A percentile compares a stretch with the other conserved stretches of the same genome.
Conservation (phyloP, 2,113 vertebrate genomes). For the Eolophus roseicapilla region DNA sequence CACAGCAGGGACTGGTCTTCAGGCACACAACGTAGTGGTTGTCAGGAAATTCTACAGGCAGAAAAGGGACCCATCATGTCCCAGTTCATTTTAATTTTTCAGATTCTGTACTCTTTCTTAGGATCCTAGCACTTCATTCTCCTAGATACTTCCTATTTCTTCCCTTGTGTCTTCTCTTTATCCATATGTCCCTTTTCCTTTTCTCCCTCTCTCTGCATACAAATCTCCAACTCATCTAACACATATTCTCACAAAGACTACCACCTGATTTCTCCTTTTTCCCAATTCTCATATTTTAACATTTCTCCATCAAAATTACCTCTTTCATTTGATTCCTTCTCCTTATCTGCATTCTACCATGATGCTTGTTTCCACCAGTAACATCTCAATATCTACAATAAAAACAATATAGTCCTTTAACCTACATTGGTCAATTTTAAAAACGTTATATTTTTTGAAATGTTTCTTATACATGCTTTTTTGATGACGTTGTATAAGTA, state of each 20-base stretch:
- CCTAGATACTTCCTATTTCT: neutral
- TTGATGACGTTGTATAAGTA: neutral
- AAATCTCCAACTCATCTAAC: neutral
- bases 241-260: neutral
- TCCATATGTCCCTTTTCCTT: neutral
- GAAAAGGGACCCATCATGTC: neutral
- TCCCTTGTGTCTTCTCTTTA: neutral
- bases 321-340: neutral
- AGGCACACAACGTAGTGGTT: neutral
- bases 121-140: neutral
- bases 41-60: neutral
- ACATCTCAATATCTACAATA: neutral
- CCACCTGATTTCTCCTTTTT: neutral
- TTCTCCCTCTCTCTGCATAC: neutral
- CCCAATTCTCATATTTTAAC: neutral
- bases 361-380: neutral
- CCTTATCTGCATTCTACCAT: neutral
- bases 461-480: neutral
- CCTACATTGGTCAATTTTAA: neutral
- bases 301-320: neutral
- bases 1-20: neutral
- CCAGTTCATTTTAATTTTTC: neutral
- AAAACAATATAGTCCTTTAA: neutral
- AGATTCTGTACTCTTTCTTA: neutral
- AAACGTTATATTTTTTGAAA: neutral